Evolutionary conservation across 2,797 vertebrate species (phyloP), one percentile per base, ranked within the genome.

Genomic region (Anolis apletophallus): DNA sequence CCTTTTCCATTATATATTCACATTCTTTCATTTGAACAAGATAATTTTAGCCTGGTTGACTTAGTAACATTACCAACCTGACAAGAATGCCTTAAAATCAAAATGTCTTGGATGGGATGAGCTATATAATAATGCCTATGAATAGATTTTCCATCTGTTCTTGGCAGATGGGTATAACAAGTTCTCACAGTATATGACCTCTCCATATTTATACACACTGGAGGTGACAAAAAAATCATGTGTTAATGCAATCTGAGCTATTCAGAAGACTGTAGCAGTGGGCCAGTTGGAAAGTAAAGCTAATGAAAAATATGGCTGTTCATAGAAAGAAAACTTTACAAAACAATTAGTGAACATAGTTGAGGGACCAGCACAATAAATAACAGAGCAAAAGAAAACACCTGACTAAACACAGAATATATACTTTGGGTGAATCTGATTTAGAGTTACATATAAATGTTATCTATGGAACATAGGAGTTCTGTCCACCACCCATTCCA

Each of bases 81-180:
- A 26, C 9, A 89, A 59, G 8, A 87, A 80, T 50, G 0, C 52
- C 78, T 80, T 71, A 54, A 77, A 77, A 1, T 46, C 32, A 86
- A 54, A 36, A 80, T 83, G 82, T 32, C 81, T 71, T 55, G 1
- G 50, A 3, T n/a, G 3, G 87, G 46, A 67, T 68, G 57, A 3
- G 84, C 64, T 87, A 83, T 72, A 78, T 72, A 78, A 78, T 72
- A 78, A 17, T 83, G 81, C 50, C 74, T 83, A 87, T 82, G 74
- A 87, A 83, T 83, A 71, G 73, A n/a, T 69, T 83, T 79, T 87
- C 40, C 52, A 3, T 80, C 26, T 85, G 9, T 0, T 84, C 87
- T 85, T 81, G 13, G 19, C 23, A 46, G 3, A 17, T 32, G 9
- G 16, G 40, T 50, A 55, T 1, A 0, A 36, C 16, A 85, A 67